phyloP scores from a whole-genome alignment of 2,888 invertebrate species.

The Graphium colonna region DNA sequence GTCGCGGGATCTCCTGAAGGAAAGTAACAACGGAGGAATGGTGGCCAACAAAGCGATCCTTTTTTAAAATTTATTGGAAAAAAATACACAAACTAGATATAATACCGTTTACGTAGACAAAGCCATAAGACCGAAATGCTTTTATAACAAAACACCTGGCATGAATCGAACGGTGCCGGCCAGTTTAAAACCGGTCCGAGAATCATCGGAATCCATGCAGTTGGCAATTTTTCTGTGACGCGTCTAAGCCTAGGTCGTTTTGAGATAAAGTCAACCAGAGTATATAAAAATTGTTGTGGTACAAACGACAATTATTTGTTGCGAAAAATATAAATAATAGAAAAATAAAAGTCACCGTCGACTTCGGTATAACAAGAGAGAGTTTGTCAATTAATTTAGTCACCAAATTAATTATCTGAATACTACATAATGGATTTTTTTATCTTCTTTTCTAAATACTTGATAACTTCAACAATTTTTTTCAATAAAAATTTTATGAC shows the following conservation, averaged over 20 bases:
- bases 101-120: too few species aligned
- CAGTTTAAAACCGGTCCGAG: conserved; percentile 24
- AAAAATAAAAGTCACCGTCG: background rate
- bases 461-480: too few species aligned
- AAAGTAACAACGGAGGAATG: too few species aligned
- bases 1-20: too few species aligned
- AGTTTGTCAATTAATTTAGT: background rate
- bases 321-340: background rate
- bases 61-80: too few species aligned
- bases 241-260: background rate
- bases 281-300: background rate
- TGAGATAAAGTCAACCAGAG: background rate
- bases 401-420: background rate
- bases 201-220: background rate
- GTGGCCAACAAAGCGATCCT: too few species aligned
- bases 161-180: background rate
- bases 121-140: too few species aligned
- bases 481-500: too few species aligned
- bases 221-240: background rate
- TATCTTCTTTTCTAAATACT: too few species aligned
- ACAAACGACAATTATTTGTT: background rate
- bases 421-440: too few species aligned
- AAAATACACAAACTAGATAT: too few species aligned
- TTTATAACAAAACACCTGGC: background rate
- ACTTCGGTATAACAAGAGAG: background rate